A percentile compares a stretch with the other conserved stretches of the same genome.
Conservation (phyloP, 2,113 vertebrate species). For the Daboia siamensis region DNA sequence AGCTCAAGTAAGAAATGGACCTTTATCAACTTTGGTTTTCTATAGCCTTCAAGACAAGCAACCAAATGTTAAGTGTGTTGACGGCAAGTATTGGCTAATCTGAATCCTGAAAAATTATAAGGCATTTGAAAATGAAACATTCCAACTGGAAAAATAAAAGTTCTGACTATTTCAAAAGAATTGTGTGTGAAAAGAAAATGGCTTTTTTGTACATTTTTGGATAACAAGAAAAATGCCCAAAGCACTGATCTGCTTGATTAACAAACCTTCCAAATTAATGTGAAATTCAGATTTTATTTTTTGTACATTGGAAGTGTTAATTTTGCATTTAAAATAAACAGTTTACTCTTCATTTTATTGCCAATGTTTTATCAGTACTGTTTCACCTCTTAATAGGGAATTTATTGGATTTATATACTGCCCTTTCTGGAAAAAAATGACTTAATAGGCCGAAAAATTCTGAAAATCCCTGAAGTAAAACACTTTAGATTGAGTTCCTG, state of each 20-base stretch:
- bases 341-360: background rate
- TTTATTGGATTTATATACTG: too few species aligned
- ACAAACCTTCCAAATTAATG: background rate
- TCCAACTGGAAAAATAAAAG: background rate
- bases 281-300: background rate
- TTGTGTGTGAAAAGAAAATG: background rate
- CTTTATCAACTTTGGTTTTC: background rate
- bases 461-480: background rate
- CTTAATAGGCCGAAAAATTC: background rate
- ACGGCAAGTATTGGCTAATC: background rate
- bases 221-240: background rate
- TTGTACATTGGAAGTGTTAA: background rate
- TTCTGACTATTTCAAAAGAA: background rate
- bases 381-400: background rate
- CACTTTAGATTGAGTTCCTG: background rate
- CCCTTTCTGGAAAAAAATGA: background rate
- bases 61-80: background rate
- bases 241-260: background rate
- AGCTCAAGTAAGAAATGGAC: background rate
- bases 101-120: background rate
- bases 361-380: background rate
- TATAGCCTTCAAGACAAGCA: background rate
- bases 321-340: background rate
- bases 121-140: background rate
- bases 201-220: background rate